These are phyloP conservation scores for Taeniopygia guttata DNA, from an alignment of 2,797 vertebrate species.

Conservation along the genomic window DNA sequence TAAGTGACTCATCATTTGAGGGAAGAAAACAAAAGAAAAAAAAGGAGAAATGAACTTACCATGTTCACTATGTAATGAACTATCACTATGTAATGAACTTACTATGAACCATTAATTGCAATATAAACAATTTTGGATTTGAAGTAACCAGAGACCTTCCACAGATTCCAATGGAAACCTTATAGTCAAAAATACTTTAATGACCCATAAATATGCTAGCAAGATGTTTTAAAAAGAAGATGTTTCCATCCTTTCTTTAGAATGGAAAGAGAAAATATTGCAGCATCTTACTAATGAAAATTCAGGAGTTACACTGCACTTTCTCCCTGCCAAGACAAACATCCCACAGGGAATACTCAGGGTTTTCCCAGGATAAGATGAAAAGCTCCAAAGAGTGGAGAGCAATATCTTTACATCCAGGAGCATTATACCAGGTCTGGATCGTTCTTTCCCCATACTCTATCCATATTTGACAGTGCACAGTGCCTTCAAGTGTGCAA, in stretches of 20 bases:
- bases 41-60: neutral
- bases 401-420: neutral
- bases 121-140: neutral
- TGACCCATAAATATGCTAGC: neutral
- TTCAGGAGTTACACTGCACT: neutral
- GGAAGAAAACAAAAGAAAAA: neutral
- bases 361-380: neutral
- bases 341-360: neutral
- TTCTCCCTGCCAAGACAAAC: neutral
- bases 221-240: neutral
- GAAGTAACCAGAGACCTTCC: neutral
- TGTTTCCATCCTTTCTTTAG: neutral
- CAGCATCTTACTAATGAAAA: neutral
- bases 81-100: neutral
- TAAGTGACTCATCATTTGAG: neutral
- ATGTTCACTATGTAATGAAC: neutral
- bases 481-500: neutral
- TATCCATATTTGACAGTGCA: neutral
- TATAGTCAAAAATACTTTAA: neutral
- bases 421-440: neutral
- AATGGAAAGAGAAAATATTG: neutral
- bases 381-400: neutral
- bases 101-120: neutral
- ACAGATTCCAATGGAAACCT: neutral
- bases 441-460: neutral